Evolutionary conservation across 2,113 vertebrate genomes (phyloP).

Genomic region (Anarhynchus alexandrinus): DNA sequence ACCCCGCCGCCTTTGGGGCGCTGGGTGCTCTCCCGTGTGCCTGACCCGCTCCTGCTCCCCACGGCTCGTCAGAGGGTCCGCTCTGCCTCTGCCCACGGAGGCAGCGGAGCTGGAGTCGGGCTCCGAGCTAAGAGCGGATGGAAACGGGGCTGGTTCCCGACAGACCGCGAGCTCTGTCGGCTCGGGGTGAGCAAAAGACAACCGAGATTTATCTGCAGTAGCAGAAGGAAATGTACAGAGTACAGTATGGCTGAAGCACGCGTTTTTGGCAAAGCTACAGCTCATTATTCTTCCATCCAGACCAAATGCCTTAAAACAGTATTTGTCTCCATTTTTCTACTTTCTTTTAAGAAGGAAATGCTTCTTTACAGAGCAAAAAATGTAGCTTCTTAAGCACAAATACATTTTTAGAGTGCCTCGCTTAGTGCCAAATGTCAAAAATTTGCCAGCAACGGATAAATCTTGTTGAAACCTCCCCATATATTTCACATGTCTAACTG

Average conservation of each 20-base stretch:
- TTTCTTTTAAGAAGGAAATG: background rate
- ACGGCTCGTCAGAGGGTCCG: rapidly evolving
- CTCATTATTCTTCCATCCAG: conserved; percentile 18
- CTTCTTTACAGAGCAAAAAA: background rate
- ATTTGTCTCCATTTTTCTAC: conserved; percentile 9
- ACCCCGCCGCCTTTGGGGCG: background rate
- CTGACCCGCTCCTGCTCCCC: background rate
- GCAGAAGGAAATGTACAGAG: background rate
- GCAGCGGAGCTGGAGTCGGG: background rate
- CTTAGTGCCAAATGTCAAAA: background rate
- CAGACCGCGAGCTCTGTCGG: background rate
- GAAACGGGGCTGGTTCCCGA: background rate
- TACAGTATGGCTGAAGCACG: background rate
- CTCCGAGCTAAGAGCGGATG: background rate
- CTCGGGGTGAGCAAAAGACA: background rate
- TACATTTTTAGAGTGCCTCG: conserved; percentile 6
- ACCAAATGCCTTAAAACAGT: background rate
- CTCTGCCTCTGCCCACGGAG: background rate
- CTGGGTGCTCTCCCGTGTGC: rapidly evolving
- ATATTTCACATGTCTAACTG: background rate
- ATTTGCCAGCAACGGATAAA: conserved; percentile 19
- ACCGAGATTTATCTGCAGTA: background rate
- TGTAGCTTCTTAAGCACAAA: background rate
- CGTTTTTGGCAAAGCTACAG: background rate
- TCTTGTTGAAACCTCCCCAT: background rate